A percentile compares a stretch with the other conserved stretches of the same genome.
Conservation (phyloP, 2,113 vertebrate genomes). For the rabbit (Oryctolagus cuniculus) region DNA sequence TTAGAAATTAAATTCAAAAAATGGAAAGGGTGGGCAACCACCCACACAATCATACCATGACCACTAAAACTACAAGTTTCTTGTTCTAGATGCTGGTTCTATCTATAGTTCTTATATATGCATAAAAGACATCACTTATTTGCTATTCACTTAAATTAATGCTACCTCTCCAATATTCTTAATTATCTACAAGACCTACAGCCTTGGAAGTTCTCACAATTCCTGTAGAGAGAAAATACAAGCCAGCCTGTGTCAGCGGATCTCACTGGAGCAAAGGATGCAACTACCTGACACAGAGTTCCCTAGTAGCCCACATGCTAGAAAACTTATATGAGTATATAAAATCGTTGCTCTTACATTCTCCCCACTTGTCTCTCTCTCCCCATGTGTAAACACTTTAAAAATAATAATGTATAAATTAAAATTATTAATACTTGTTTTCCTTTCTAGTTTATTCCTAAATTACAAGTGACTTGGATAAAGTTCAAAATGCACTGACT, state of each 20-base stretch:
- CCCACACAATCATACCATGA: not conserved
- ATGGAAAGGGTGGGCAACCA: not conserved
- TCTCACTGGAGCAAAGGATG: not conserved
- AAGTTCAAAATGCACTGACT: not conserved
- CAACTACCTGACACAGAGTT: not conserved
- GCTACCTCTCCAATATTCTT: not conserved
- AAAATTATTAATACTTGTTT: slow-evolving; percentile 24
- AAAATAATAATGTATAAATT: not conserved
- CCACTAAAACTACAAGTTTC: not conserved
- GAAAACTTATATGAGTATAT: not conserved
- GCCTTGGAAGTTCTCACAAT: not conserved
- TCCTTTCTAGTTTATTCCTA: not conserved
- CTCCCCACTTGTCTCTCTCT: not conserved
- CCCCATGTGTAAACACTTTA: not conserved
- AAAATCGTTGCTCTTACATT: too few relatives aligned
- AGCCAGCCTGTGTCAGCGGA: not conserved
- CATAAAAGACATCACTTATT: not conserved
- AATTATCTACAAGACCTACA: not conserved
- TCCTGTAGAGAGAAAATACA: not conserved
- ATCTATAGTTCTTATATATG: not conserved
- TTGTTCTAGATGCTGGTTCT: not conserved
- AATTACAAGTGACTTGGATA: not conserved
- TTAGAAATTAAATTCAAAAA: not conserved
- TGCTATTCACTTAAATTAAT: not conserved
- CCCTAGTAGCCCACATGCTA: not conserved